Evolutionary conservation across 2,797 vertebrate genomes (phyloP), one percentile per base, ranked within the genome.

Genomic region (Lagocephalus sceleratus): DNA sequence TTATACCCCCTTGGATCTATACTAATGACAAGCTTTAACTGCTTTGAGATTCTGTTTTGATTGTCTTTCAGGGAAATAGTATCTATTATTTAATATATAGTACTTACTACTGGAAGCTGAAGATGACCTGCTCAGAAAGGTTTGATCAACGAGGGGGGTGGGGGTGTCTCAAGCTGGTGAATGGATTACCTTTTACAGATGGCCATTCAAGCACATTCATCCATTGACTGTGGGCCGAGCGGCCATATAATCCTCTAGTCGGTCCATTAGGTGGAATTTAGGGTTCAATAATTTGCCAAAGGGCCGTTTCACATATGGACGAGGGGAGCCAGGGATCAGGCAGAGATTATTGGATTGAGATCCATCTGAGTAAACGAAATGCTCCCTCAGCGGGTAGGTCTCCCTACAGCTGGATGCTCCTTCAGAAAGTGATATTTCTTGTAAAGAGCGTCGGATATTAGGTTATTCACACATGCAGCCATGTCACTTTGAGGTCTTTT

Each of bases 1-100:
- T 41, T 42, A 19, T 38, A 57, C 14, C 47, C 51, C 52, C 43
- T 47, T 39, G 54, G 44, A 10, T 22, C 19, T 14, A 42, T 14
- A 1, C 43, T 15, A 25, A 7, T 25, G 23, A 5, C 23, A 25
- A 25, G 4, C 23, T 7, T 7, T 25, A 5, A 7, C 23, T 25
- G 7, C 23, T 25, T 25, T 25, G 4, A 25, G 23, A 25, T 7
- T 35, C 14, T 4, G 32, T 35, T 35, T 35, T 35, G 3, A 35
- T 35, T 35, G 14, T 12, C 11, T 35, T 35, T 10, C 32, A 1
- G 32, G 32, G 4, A 35, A 35, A 11, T 35, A 10, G 11, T 35
- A 35, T 35, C 12, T 29, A 29, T 1, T 1, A 29, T n/a, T n/a
- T 10, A 29, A 29, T 29, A 29, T 29, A 29, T 10, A 29, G 26